Base-by-base conservation (phyloP, 2,797 vertebrate genomes). In the Menidia menidia region DNA sequence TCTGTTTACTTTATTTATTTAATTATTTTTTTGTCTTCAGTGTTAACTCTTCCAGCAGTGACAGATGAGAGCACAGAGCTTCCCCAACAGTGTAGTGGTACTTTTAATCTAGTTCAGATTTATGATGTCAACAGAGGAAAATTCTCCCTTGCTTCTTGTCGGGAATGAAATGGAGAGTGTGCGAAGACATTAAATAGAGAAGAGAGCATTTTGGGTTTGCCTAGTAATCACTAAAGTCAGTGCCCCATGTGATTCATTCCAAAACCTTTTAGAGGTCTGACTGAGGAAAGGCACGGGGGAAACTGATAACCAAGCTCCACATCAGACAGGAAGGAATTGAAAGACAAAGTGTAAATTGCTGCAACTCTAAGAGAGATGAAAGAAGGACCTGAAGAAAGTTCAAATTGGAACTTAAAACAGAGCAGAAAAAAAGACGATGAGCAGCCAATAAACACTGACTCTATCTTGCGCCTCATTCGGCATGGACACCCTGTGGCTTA, bases 381-480 rank as follows among this genome's bases (percentile, higher is more conserved):
- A 92, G 88, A 83, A 79, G 74, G 77, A 80, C 75, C 78, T 59
- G 77, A 60, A 82, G 79, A 90, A 90, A 90, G 89, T 90, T 88
- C 85, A 93, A 92, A 92, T 90, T 92, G 90, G 77, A 91, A 92
- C 75, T 89, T 92, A 90, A 89, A 92, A 91, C 81, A 88, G 81
- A 73, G 82, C 76, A 54, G 60, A 47, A 59, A 54, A 57, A 82
- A 83, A 84, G 64, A 89, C 86, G 92, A 94, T 91, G 91, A 92
- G 92, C 88, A 90, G 82, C 89, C 90, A 89, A 89, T 90, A 88
- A 85, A 88, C 90, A 93, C 87, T 85, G 91, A 93, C 92, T 93
- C 87, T 87, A 91, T 89, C 90, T 84, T 80, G 82, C 70, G 81
- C 83, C 81, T 93, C 89, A 91, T 93, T 92, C 87, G 85, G 85